These are phyloP conservation scores for Nyctibius bracteatus DNA, from an alignment of 2,113 vertebrate genomes.

Conservation along the genomic window DNA sequence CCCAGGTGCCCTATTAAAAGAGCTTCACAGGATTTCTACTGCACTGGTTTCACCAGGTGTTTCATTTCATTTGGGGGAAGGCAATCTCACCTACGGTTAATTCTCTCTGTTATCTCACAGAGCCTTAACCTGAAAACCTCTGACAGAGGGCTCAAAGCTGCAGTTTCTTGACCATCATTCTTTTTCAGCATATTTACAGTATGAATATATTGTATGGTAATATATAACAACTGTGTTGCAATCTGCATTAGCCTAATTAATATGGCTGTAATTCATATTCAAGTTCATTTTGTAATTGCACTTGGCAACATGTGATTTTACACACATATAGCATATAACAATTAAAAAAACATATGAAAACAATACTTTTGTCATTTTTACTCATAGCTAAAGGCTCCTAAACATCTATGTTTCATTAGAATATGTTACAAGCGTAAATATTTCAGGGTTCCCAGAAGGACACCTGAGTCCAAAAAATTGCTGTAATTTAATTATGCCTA, in stretches of 20 bases:
- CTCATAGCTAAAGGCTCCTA: not conserved
- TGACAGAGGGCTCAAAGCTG: not conserved
- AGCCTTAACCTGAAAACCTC: not conserved
- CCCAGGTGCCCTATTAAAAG: not conserved
- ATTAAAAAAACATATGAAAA: slow-evolving; percentile 54
- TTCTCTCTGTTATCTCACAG: not conserved
- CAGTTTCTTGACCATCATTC: not conserved
- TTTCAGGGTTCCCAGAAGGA: not conserved
- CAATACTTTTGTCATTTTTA: slow-evolving; percentile 18
- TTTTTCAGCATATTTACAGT: not conserved
- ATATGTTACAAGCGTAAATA: not conserved
- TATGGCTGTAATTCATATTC: slow-evolving; percentile 37
- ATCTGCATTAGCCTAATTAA: slow-evolving; percentile 40
- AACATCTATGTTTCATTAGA: not conserved
- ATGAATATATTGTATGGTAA: not conserved
- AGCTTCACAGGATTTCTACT: not conserved
- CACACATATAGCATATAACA: slow-evolving; percentile 15
- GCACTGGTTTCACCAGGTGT: not conserved
- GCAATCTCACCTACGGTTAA: not conserved
- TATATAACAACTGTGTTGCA: not conserved
- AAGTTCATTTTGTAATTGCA: slow-evolving; percentile 48
- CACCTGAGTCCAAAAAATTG: not conserved
- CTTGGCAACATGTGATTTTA: slow-evolving; percentile 47
- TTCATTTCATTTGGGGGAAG: not conserved
- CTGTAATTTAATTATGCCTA: not conserved